phyloP scores from a whole-genome alignment of 2,113 vertebrate genomes.

The Prolemur simus region DNA sequence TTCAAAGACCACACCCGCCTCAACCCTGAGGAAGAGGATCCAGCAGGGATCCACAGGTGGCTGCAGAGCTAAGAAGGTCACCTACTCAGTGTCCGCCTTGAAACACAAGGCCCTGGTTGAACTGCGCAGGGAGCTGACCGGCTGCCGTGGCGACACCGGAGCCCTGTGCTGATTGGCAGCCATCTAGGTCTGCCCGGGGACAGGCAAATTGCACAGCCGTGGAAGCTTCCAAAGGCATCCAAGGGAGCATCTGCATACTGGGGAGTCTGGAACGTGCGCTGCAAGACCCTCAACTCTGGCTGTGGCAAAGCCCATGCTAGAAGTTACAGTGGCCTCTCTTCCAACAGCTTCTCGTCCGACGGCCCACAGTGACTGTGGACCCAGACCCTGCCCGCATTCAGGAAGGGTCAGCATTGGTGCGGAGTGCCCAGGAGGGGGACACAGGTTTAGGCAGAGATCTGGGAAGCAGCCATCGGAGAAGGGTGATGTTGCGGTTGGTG shows the following conservation, averaged over 20 bases:
- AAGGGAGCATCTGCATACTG: rapidly evolving
- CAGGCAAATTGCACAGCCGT: rapidly evolving
- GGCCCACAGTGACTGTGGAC: rapidly evolving
- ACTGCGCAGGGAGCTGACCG: background rate
- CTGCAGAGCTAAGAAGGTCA: background rate
- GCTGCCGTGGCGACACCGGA: background rate
- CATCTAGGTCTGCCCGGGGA: background rate
- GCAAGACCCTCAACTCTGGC: background rate
- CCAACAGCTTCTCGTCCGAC: background rate
- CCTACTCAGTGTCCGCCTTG: background rate
- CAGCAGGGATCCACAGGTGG: background rate
- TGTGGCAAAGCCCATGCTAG: background rate
- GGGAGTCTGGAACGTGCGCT: rapidly evolving
- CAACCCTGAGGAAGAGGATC: background rate
- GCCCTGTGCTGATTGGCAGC: background rate
- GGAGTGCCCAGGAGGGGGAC: background rate
- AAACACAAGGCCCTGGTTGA: background rate
- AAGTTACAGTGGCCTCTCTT: background rate
- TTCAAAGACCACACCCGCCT: background rate
- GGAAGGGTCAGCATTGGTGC: background rate
- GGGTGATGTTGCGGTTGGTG: background rate
- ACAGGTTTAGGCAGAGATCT: background rate
- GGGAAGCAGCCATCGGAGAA: background rate
- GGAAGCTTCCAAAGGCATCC: background rate
- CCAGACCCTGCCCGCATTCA: no score